Percentiles rank a stretch among this genome's conserved stretches.
Conservation (phyloP, 64 coral and sea anemone species). For the Acropora tenuis region DNA sequence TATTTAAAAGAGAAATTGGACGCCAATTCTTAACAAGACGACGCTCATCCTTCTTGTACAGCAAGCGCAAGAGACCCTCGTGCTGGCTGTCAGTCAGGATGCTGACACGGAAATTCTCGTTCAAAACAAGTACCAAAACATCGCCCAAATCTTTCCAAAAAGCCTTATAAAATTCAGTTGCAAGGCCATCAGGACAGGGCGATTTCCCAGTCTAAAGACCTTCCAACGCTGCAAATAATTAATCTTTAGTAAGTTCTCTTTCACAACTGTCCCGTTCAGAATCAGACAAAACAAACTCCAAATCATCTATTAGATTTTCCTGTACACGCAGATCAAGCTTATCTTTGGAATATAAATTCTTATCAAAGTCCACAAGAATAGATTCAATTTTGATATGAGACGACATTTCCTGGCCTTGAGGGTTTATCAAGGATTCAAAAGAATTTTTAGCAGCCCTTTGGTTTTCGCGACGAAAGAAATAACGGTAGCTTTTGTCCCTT, state of each 20-base stretch:
- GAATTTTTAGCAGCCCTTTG: not conserved
- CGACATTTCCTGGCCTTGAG: not conserved
- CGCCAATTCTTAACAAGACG: no score
- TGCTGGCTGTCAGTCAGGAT: not conserved
- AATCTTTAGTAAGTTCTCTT: not conserved
- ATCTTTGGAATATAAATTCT: no score
- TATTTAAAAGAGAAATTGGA: no score
- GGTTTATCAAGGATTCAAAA: not conserved
- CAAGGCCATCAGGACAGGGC: slow-evolving; percentile 33
- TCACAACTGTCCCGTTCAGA: not conserved
- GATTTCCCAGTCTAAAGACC: not conserved
- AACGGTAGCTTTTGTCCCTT: slow-evolving; percentile 42
- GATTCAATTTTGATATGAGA: not conserved
- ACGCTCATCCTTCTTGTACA: no score
- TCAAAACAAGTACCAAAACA: not conserved
- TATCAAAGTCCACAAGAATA: not conserved
- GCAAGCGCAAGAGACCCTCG: no score
- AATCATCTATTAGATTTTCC: no score
- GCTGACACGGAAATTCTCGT: not conserved
- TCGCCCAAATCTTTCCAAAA: slow-evolving; percentile 29
- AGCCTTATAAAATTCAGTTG: slow-evolving; percentile 42
- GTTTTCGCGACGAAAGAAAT: not conserved
- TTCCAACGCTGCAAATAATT: not conserved
- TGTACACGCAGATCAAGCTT: no score
- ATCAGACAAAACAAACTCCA: not conserved